Evolutionary conservation across 1,140 invertebrate genomes (phyloP).

Genomic region (Brachionus koreanus): DNA sequence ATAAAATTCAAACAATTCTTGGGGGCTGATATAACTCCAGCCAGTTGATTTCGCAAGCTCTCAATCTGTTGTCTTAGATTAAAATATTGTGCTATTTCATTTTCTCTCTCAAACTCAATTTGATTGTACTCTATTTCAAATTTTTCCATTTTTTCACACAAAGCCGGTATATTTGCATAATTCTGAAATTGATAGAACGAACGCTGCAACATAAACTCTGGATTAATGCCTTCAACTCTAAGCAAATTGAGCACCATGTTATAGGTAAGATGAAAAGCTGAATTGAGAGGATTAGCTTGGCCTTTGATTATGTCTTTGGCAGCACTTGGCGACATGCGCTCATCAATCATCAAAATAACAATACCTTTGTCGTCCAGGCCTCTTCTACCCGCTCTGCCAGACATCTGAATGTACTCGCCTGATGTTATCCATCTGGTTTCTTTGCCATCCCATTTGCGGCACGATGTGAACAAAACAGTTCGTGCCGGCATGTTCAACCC

Average conservation of each 20-base stretch:
- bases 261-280: slow-evolving; percentile 97
- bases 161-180: slow-evolving; percentile 82
- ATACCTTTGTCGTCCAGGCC: slow-evolving; percentile 96
- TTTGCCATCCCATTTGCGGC: slow-evolving; percentile 96
- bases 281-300: slow-evolving; percentile 89
- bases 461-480: slow-evolving; percentile 91
- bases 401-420: slow-evolving; percentile 99
- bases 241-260: slow-evolving; percentile 98
- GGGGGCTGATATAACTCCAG: slow-evolving; percentile 74
- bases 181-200: slow-evolving; percentile 99
- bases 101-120: slow-evolving; percentile 64
- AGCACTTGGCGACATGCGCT: slow-evolving; percentile 81
- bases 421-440: slow-evolving; percentile 89
- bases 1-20: slow-evolving; percentile 86
- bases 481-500: slow-evolving; percentile 99
- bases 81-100: slow-evolving; percentile 76
- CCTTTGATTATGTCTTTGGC: slow-evolving; percentile 82
- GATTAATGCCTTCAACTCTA: slow-evolving; percentile 95
- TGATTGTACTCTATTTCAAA: slow-evolving; percentile 62
- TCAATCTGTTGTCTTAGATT: slow-evolving; percentile 77
- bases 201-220: slow-evolving; percentile 96
- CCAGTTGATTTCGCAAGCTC: slow-evolving; percentile 69
- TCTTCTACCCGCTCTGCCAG: slow-evolving; percentile 89
- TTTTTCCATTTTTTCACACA: slow-evolving; percentile 74
- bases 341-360: slow-evolving; percentile 96